Percentiles rank a stretch among this genome's conserved stretches.
phyloP scores from a whole-genome alignment of 2,888 invertebrate genomes.

The Eurytoma californica region DNA sequence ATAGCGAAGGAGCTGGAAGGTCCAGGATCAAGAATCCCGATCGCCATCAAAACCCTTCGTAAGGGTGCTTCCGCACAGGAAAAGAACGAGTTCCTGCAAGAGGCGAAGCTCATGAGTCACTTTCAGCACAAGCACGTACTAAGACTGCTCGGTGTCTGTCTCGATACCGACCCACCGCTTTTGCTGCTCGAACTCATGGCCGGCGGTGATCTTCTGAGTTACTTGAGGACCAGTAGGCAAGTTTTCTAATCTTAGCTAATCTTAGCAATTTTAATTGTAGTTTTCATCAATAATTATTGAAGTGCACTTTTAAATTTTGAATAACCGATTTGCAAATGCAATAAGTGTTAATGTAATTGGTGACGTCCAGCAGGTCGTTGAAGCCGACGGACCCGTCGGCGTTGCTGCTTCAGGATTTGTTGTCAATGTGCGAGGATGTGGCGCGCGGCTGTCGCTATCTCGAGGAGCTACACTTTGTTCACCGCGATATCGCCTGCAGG shows the following conservation, averaged over 20 bases:
- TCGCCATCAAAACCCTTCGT: constrained; percentile 96
- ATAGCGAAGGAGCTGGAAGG: constrained; percentile 83
- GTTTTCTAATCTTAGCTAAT: neutral
- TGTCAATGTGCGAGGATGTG: constrained; percentile 96
- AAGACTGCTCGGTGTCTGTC: constrained; percentile 93
- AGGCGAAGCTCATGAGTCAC: constrained; percentile 97
- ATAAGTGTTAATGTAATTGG: neutral
- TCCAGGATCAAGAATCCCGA: constrained; percentile 79
- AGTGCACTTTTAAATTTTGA: neutral
- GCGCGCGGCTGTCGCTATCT: constrained; percentile 96
- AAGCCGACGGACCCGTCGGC: constrained; percentile 80
- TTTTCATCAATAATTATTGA: neutral
- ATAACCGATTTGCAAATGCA: neutral
- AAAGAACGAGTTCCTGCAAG: constrained; percentile 95
- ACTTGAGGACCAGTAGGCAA: constrained; percentile 83
- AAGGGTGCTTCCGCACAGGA: constrained; percentile 94
- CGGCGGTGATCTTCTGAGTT: constrained; percentile 95
- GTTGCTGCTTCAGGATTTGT: constrained; percentile 87
- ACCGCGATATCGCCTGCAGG: constrained; percentile 95
- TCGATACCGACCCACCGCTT: constrained; percentile 94
- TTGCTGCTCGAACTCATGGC: constrained; percentile 99
- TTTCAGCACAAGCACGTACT: constrained; percentile 98
- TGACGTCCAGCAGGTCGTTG: constrained; percentile 77
- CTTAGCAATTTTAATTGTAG: no score
- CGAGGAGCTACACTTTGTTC: constrained; percentile 98